Percentiles rank a stretch among this genome's conserved stretches.
Evolutionary conservation across 2,113 vertebrate species (phyloP).

Genomic region (Hyaena hyaena): DNA sequence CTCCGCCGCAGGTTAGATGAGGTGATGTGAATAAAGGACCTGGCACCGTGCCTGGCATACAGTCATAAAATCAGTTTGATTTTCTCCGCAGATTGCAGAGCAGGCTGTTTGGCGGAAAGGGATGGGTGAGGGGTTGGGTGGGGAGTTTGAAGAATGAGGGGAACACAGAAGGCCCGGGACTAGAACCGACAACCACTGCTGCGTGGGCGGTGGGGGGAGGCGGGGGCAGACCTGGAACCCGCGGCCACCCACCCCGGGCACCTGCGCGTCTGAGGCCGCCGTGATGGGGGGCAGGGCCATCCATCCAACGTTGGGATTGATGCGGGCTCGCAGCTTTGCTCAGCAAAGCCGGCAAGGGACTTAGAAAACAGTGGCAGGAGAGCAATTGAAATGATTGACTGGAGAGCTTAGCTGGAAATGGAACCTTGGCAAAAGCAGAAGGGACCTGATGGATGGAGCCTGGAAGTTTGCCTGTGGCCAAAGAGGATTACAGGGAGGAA

Average conservation of each 20-base stretch:
- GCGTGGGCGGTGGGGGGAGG: neutral
- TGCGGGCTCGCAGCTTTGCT: neutral
- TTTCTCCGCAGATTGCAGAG: neutral
- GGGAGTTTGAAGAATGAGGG: neutral
- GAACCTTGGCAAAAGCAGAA: neutral
- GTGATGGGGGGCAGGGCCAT: rapidly evolving
- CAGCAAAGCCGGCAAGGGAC: neutral
- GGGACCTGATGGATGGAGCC: neutral
- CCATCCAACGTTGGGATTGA: too few species aligned
- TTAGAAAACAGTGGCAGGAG: neutral
- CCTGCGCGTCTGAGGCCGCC: rapidly evolving
- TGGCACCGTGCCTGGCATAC: rapidly evolving
- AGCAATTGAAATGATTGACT: neutral
- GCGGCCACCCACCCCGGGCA: rapidly evolving
- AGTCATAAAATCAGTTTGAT: neutral
- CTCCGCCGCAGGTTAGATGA: neutral
- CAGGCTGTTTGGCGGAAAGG: neutral
- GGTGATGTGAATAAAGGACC: too few species aligned
- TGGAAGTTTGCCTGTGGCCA: neutral
- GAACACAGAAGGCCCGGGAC: neutral
- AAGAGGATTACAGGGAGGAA: neutral
- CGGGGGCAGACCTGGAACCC: neutral
- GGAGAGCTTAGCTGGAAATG: neutral
- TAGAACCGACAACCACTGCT: neutral
- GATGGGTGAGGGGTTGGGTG: neutral